Base-by-base conservation (phyloP, 2,888 invertebrate genomes). In the Cyclophora punctaria region DNA sequence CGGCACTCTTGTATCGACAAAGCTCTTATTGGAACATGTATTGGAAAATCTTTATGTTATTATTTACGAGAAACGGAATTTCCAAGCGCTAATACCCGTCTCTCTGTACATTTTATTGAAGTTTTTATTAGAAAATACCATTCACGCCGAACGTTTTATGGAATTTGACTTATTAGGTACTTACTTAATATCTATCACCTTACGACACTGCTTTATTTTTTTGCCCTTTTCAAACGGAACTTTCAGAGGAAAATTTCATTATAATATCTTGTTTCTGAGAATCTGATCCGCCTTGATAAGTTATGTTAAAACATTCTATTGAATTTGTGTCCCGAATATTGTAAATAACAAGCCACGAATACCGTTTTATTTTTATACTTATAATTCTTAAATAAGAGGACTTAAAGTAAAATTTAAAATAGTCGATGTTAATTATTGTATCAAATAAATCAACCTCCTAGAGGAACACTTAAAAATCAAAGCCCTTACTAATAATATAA, bases 11-110 rank as follows among this genome's bases (percentile, higher is more conserved):
- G 34, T 43, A 41, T 50, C 57, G 55, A 55, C 54, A 51, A 52
- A 54, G 55, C 64, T 69, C 69, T 70, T 80, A 77, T 76, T 71
- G 74, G 72, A 68, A 68, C 74, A 74, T 70, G 76, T 80, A 80
- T 81, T 82, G 78, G 78, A 80, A 77, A 82, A 80, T 80, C 73
- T 80, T 80, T 78, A 75, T 77, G 77, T 81, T 82, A 81, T 83
- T 83, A 83, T 83, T 79, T 79, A 78, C 74, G 73, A 74, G 65
- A 68, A 64, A 63, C 68, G 71, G 75, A 78, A 81, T 77, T 78
- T 75, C 71, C 70, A 63, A 64, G 66, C 74, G 73, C 73, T 80
- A 80, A 82, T 82, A 81, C 78, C 78, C 76, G 71, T 77, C 80
- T 66, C 69, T 63, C 63, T 73, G 73, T 80, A 77, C 73, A 76